These are phyloP conservation scores for Etheostoma nigrum DNA, from an alignment of 2,797 vertebrate species.

Conservation along the genomic window DNA sequence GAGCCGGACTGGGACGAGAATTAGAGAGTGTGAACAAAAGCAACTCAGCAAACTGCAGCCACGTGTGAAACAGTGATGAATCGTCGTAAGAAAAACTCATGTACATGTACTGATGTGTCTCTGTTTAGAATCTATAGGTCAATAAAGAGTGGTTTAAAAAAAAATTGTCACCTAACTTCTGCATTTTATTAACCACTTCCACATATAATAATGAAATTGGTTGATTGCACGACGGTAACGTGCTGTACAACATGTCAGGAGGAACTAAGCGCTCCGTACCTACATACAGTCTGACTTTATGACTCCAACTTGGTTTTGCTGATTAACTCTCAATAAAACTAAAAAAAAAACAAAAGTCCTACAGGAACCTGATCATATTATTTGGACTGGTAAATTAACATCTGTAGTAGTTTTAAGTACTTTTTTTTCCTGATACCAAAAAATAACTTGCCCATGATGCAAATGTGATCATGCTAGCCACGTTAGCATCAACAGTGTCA, in stretches of 20 bases:
- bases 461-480: too few relatives aligned
- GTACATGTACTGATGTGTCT: too few relatives aligned
- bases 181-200: conserved; percentile 12
- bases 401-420: too few relatives aligned
- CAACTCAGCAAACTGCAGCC: not conserved
- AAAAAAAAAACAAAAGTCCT: not conserved
- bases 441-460: too few relatives aligned
- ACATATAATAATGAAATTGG: not conserved
- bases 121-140: too few relatives aligned
- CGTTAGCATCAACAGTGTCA: not conserved
- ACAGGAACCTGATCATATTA: not conserved
- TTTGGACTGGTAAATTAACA: too few relatives aligned
- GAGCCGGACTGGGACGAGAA: conserved; percentile 86
- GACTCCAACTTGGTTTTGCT: not conserved
- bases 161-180: conserved; percentile 17
- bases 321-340: not conserved
- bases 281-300: too few relatives aligned
- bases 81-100: not conserved
- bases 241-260: not conserved
- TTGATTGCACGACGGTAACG: not conserved
- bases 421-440: too few relatives aligned
- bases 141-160: too few relatives aligned
- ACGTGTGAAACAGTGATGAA: not conserved
- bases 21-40: not conserved
- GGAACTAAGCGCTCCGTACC: not conserved